Percentiles rank a stretch among this genome's conserved stretches.
phyloP scores from a whole-genome alignment of 2,797 vertebrate genomes.

The Pseudochirops cupreus region DNA sequence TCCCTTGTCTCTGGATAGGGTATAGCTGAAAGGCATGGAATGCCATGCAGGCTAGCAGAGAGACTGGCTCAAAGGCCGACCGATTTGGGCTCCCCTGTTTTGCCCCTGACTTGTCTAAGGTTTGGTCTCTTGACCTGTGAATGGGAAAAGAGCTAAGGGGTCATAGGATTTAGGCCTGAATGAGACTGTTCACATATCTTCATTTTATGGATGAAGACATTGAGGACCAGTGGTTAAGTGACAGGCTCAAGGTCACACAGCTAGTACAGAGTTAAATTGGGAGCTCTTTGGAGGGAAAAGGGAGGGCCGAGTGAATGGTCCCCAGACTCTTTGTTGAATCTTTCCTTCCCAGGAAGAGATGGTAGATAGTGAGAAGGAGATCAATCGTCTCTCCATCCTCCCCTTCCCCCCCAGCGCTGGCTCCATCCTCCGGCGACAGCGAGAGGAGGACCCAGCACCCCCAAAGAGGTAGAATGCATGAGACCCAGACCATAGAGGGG shows the following conservation, averaged over 20 bases:
- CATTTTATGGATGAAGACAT: neutral
- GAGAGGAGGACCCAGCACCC: conserved; percentile 83
- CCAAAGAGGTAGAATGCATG: conserved; percentile 83
- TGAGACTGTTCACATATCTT: neutral
- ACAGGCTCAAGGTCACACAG: neutral
- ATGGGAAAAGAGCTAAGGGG: neutral
- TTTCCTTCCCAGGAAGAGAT: conserved; percentile 81
- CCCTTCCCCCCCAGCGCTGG: conserved; percentile 94
- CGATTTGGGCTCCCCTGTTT: neutral
- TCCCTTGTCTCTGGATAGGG: neutral
- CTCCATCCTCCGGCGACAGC: conserved; percentile 93
- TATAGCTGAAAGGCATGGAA: neutral
- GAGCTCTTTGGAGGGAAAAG: neutral
- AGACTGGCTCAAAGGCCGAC: neutral
- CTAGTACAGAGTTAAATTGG: neutral
- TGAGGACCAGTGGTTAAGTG: neutral
- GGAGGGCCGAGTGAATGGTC: neutral
- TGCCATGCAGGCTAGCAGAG: neutral
- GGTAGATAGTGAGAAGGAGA: conserved; percentile 92
- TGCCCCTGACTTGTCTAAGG: neutral
- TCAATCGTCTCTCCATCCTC: conserved; percentile 95
- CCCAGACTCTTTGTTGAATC: neutral
- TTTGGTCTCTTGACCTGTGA: neutral
- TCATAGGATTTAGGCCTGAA: rapidly evolving
- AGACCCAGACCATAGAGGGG: neutral